Evolutionary conservation across 2,888 invertebrate genomes (phyloP), one percentile per base, ranked within the genome.

Genomic region (Mongoloraphidia duomilia): DNA sequence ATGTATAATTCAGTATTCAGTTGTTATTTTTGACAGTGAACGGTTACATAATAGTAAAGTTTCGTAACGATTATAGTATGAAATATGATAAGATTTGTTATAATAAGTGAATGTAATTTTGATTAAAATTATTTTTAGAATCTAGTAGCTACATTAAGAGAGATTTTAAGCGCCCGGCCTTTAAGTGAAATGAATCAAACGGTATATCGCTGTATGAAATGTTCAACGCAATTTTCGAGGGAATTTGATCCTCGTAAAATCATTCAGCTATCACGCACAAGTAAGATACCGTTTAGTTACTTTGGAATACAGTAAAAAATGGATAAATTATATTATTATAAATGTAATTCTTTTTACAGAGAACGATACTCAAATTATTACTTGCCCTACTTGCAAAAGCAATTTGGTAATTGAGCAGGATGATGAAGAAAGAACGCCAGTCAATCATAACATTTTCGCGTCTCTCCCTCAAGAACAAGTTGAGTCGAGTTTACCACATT

Each of bases 301-400:
- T 26, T 26, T 6, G 5, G 26, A 26, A 26, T 26, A 26, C 17
- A 17, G 17, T 17, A 17, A 4, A 17, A 4, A n/a, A n/a, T n/a
- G n/a, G 4, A 17, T 3, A 6, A 26, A 26, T 26, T 26, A 6
- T 26, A 6, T 26, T 17, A 17, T 17, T 17, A 4, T 17, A 17
- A 17, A 4, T 17, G 17, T 4, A 26, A 3, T 26, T 26, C 3
- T 26, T 26, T 26, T 26, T 26, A 26, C 26, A 26, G 26, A 26
- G 26, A 26, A 6, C 26, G 26, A 26, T 26, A 3, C 26, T 6
- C 26, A 26, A 26, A 26, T 26, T 26, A 26, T 26, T 6, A 26
- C 60, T 35, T 81, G 81, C 61, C 77, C 79, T 2, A 69, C 71
- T 13, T 81, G 81, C 57, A 65, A 70, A 41, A 79, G 80, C 57